Base-by-base conservation (phyloP, 2,888 invertebrate genomes). In the Eupithecia inturbata region DNA sequence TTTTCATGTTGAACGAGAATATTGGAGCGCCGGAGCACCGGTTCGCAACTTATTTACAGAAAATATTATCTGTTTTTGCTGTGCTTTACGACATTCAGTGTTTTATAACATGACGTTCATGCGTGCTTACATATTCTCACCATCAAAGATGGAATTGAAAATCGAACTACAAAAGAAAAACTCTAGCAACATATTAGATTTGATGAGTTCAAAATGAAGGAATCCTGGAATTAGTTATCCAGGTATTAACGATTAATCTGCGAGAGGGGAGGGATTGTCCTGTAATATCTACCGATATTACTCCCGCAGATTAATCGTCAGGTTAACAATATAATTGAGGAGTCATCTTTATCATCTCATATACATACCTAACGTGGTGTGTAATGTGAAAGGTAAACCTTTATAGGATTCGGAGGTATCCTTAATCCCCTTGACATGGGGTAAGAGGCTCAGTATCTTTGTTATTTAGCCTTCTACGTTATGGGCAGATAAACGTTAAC, bases 391-490 rank as follows among this genome's bases (percentile, higher is more conserved):
- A 10, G 49, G n/a, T 3, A 53, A 53, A 53, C 49, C n/a, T 22
- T 53, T n/a, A 53, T 53, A 53, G 49, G 68, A 67, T 76, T 67
- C 62, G 68, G 68, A 76, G 71, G 69, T 73, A 73, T 69, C 53
- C 76, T 67, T 71, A 69, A 73, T 76, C 68, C 71, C 22, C 53
- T 71, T 76, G 76, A 76, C 71, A 73, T 69, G 71, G 76, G 73
- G 71, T 71, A 73, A 71, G 70, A 71, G 71, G 66, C 69, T 39
- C 70, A 31, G 45, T 73, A 73, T 73, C 76, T 68, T 49, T 62
- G 68, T 64, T 70, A 36, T 64, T 68, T 66, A 67, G 68, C 73
- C 68, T 67, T 68, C 69, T 70, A 70, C 36, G 70, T 60, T 75
- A 72, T 72, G 72, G 60, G 72, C 57, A 71, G 68, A 76, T 73